Base-by-base conservation (phyloP, 2,113 vertebrate species). In the Gallinago jamesoni region DNA sequence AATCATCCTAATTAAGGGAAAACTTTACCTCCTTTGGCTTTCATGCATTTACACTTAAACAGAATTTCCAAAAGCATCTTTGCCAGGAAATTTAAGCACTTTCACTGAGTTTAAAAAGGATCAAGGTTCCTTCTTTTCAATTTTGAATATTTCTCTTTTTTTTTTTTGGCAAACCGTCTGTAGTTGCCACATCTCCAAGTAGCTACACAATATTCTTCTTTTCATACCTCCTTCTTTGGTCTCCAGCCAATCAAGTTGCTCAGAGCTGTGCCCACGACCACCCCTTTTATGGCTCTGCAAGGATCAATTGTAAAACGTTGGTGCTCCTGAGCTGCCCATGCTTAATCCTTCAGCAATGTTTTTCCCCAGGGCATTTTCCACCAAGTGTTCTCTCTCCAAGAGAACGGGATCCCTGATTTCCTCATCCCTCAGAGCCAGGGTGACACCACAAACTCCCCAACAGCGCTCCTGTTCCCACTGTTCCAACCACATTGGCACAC, bases 401-500 rank as follows among this genome's bases (percentile, higher is more conserved):
- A 11, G 28, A 89, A 60, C 0, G 0, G 23, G 16, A 63, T 45
- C 12, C 14, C 23, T 3, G 2, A 50, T 73, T 33, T 56, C 27
- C 33, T 79, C 14, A 17, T 31, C 17, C 7, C 10, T 47, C 2
- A 2, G 30, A 64, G 35, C 14, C 30, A n/a, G 8, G 25, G 18
- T 37, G 43, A 78, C 12, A 18, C 56, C 37, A 47, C 15, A 79
- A 57, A 30, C 12, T 59, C 14, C 20, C 13, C 56, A 75, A 0
- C 2, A 24, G 4, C 5, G 6, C 39, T 56, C 33, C 35, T 7
- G 1, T 15, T 35, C 43, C n/a, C 3, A 3, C 55, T 73, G 9
- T 45, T 62, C 45, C 68, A 56, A 22, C 24, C 27, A 19, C 31
- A 23, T 20, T 3, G 1, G 14, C 11, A 1, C 0, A 0, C 17